phyloP scores from a whole-genome alignment of 2,113 vertebrate genomes.

The Ptyas mucosa region DNA sequence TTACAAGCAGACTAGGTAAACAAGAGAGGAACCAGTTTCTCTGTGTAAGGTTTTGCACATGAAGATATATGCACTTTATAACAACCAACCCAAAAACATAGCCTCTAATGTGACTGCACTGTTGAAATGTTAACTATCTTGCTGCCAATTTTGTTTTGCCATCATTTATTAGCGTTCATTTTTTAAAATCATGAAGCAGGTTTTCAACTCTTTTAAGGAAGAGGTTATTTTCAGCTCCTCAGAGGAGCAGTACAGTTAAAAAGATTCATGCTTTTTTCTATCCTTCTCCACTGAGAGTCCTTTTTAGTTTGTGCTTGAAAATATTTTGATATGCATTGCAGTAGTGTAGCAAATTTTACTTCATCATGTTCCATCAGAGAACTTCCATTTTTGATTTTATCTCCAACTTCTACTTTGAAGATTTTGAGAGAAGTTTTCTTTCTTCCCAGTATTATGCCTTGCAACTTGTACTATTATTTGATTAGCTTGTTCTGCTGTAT shows the following conservation, averaged over 20 bases:
- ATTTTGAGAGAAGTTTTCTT: slow-evolving; percentile 7
- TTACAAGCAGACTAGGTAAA: neutral
- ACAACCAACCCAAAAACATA: neutral
- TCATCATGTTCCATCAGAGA: neutral
- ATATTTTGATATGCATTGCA: neutral
- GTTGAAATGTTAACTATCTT: neutral
- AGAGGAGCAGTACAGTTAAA: slow-evolving; percentile 54
- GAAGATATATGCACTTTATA: slow-evolving; percentile 20
- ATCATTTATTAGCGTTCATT: neutral
- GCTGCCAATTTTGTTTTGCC: neutral
- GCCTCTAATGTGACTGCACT: neutral
- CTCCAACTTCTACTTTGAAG: slow-evolving; percentile 17
- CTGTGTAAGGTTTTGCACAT: neutral
- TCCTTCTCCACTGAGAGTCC: slow-evolving; percentile 47
- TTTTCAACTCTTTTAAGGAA: neutral
- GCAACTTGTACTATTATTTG: neutral
- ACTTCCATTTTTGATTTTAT: slow-evolving; percentile 30
- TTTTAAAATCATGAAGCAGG: neutral
- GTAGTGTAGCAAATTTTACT: neutral
- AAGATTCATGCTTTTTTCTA: slow-evolving; percentile 37
- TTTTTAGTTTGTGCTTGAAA: slow-evolving; percentile 33
- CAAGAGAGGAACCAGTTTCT: neutral
- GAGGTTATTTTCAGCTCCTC: slow-evolving; percentile 20
- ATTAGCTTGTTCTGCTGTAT: slow-evolving; percentile 30
- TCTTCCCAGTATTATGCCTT: slow-evolving; percentile 10